Evolutionary conservation across 2,113 vertebrate species (phyloP).

Genomic region (Gasterosteus nipponicus): DNA sequence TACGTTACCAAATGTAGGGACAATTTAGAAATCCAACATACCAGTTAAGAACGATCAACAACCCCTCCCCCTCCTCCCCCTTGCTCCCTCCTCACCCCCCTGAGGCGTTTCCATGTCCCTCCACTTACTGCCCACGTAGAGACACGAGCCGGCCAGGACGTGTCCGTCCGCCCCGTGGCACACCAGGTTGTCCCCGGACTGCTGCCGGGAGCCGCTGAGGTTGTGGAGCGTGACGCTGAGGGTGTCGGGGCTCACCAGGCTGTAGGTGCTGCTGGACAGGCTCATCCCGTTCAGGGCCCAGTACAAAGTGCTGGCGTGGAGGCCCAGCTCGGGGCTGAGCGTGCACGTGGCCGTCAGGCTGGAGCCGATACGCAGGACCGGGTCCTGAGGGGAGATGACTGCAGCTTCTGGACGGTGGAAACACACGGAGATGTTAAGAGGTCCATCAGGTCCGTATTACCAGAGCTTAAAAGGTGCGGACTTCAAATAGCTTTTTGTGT

Average conservation of each 20-base stretch:
- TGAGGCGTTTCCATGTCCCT: not conserved
- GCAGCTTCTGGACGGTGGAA: conserved; percentile 83
- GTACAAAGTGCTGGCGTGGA: conserved; percentile 84
- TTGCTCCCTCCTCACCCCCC: no score
- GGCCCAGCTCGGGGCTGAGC: conserved; percentile 77
- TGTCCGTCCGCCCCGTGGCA: conserved; percentile 88
- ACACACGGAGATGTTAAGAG: not conserved
- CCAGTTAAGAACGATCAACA: not conserved
- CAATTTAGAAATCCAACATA: not conserved
- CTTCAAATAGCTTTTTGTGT: not conserved
- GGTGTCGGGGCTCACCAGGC: conserved; percentile 73
- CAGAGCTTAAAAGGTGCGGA: not conserved
- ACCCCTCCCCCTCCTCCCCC: no score
- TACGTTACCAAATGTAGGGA: not conserved
- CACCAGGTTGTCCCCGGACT: conserved; percentile 94
- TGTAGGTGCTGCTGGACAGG: conserved; percentile 83
- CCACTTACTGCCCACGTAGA: conserved; percentile 92
- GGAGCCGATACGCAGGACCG: conserved; percentile 88
- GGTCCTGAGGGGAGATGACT: conserved; percentile 89
- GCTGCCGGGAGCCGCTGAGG: conserved; percentile 92
- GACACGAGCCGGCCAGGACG: conserved; percentile 92
- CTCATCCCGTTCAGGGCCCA: conserved; percentile 91
- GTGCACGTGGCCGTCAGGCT: conserved; percentile 89
- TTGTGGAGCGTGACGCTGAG: conserved; percentile 84
- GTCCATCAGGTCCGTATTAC: not conserved